These are phyloP conservation scores for Fragum fragum DNA, from an alignment of 2,888 invertebrate genomes.

Conservation along the genomic window DNA sequence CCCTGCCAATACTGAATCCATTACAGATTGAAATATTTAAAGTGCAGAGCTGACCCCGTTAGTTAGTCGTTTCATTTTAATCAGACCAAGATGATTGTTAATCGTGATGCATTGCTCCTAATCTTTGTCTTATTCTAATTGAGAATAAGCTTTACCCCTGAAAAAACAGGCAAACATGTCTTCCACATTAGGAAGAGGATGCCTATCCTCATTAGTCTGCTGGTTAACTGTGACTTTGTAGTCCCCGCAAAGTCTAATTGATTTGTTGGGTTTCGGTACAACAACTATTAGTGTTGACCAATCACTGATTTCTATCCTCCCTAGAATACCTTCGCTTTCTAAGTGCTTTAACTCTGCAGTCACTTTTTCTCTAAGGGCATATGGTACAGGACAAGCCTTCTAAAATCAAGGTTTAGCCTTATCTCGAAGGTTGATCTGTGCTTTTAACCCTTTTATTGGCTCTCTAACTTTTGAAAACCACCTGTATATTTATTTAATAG, in stretches of 20 bases:
- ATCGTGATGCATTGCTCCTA: constrained; percentile 58
- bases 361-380: constrained; percentile 42
- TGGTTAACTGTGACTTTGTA: constrained; percentile 72
- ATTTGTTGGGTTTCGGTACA: constrained; percentile 57
- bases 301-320: constrained; percentile 42
- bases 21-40: constrained; percentile 58
- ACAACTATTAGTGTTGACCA: constrained; percentile 70
- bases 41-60: constrained; percentile 58
- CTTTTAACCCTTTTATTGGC: constrained; percentile 30
- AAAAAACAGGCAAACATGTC: constrained; percentile 61
- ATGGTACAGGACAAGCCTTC: constrained; percentile 50
- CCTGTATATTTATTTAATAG: neutral
- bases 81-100: constrained; percentile 63
- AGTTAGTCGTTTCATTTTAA: constrained; percentile 43
- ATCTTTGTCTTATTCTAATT: constrained; percentile 48
- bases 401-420: constrained; percentile 47
- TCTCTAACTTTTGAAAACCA: constrained; percentile 5
- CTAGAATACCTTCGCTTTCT: constrained; percentile 35
- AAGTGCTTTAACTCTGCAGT: constrained; percentile 42
- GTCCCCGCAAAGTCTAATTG: constrained; percentile 61
- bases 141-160: constrained; percentile 60
- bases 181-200: constrained; percentile 62
- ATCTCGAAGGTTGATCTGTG: constrained; percentile 24
- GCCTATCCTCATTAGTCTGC: constrained; percentile 73
- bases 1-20: constrained; percentile 55